Evolutionary conservation across 2,113 vertebrate genomes (phyloP), one percentile per base, ranked within the genome.

Genomic region (Centropristis striata): DNA sequence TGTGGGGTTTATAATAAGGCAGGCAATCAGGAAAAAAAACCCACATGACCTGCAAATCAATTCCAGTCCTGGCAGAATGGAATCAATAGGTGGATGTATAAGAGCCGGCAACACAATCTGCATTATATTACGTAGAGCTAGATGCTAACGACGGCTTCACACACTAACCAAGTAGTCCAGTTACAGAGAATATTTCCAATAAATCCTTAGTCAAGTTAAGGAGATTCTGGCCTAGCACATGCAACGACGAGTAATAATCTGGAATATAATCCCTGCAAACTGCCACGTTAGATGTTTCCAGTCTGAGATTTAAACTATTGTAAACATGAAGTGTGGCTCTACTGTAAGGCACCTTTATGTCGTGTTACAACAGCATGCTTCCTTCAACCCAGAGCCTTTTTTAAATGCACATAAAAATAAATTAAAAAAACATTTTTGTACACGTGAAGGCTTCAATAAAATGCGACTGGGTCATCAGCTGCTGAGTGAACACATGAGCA

Each of bases 331-430:
- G 51, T 61, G 55, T 2, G 28, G 23, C 5, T 39, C 72, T 28
- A 50, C 44, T 27, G 53, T 20, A 75, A 90, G 84, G 88, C 86
- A 79, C 80, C 70, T 16, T 0, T 6, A 73, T 64, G 77, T 71
- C 36, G 75, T 80, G 75, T 79, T 82, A 79, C 14, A 11, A 44
- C 81, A 83, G 90, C 41, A 39, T 3, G 87, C 92, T 68, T 93
- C 92, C 89, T 94, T 81, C 75, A 93, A 93, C 91, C 91, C 91
- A 86, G 41, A 77, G 71, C 51, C 80, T 80, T 75, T 67, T 32
- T 71, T 54, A 44, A 21, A 70, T 47, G 11, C 37, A 44, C 25
- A 21, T 46, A n/a, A 41, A 58, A 76, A 83, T 71, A 78, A 83
- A 78, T 75, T 70, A 80, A 51, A 71, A 51, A 71, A 46, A 41